These are phyloP conservation scores for Salvelinus alpinus DNA, from an alignment of 2,113 vertebrate genomes.

Conservation along the genomic window DNA sequence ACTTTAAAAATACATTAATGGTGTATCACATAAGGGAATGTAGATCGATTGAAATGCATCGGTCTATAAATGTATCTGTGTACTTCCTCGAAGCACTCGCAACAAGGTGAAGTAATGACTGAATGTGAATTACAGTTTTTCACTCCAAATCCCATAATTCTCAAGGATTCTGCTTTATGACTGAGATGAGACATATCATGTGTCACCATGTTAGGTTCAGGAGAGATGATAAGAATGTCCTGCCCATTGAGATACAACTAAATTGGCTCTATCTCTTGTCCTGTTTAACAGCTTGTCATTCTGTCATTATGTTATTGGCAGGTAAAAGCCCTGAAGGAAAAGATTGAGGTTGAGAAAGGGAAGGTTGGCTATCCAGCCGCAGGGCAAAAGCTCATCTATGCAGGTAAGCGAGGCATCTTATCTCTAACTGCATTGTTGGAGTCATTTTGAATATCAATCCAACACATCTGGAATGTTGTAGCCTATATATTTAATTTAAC, in stretches of 20 bases:
- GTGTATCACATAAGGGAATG: not conserved
- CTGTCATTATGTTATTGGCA: slow-evolving; percentile 26
- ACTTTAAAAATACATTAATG: not conserved
- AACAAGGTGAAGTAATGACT: not conserved
- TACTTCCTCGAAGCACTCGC: not conserved
- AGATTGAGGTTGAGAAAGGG: slow-evolving; percentile 72
- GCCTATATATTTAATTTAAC: not conserved
- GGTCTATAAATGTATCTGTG: not conserved
- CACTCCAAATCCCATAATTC: not conserved
- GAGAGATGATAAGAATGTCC: not conserved
- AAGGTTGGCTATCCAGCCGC: slow-evolving; percentile 70
- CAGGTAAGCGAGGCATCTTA: slow-evolving; percentile 59
- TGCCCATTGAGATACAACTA: too few relatives aligned
- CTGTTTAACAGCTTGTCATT: not conserved
- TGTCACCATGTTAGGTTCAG: not conserved
- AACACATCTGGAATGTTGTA: not conserved
- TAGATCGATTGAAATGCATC: not conserved
- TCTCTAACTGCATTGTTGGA: not conserved
- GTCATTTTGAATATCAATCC: not conserved
- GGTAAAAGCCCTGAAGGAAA: slow-evolving; percentile 75
- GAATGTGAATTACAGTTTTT: not conserved
- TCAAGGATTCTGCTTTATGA: not conserved
- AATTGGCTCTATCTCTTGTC: too few relatives aligned
- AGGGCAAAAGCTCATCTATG: slow-evolving; percentile 79
- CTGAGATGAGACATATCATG: not conserved